Base-by-base conservation (phyloP, 92 coral and sea anemone genomes). In the Porites divaricata region DNA sequence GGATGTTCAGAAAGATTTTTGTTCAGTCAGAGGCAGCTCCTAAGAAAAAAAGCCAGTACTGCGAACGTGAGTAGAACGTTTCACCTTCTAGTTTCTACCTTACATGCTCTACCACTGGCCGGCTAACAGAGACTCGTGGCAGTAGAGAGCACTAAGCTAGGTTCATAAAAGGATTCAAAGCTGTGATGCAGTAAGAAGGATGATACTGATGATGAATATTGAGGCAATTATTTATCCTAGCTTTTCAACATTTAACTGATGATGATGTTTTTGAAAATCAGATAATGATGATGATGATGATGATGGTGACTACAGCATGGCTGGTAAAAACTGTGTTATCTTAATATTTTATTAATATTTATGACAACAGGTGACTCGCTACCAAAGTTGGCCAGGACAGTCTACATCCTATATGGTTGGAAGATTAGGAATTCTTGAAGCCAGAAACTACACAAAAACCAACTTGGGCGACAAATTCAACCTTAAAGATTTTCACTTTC, bases 341-440 rank as follows among this genome's bases (percentile, higher is more conserved):
- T 35, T 35, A 35, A 54, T 53, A n/a, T 28, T 23, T 23, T 23
- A 67, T 26, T 26, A 26, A 26, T 35, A 35, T 35, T 35, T 35
- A 5, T 57, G 45, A 45, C 84, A 79, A 49, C 90, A 95, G 80
- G 95, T 95, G 25, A 95, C 98, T 63, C 95, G 98, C 54, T 95
- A 95, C 89, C 95, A 92, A 91, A 93, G 95, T 50, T 81, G 80
- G 54, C 90, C 98, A 12, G 95, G 98, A 1, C 98, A 95, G 83
- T 95, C 98, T 2, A 95, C 98, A 50, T 89, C 94, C 23, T 95
- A 95, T 78, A 95, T 90, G 92, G 70, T 95, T 62, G 98, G 98
- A 0, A 93, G 93, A 64, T 54, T 90, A 23, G 93, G 85, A 51
- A 71, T 95, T 88, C 66, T 78, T 23, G 62, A 95, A 67, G 72